Base-by-base conservation (phyloP, 2,113 vertebrate species). In the Chaetodon auriga region DNA sequence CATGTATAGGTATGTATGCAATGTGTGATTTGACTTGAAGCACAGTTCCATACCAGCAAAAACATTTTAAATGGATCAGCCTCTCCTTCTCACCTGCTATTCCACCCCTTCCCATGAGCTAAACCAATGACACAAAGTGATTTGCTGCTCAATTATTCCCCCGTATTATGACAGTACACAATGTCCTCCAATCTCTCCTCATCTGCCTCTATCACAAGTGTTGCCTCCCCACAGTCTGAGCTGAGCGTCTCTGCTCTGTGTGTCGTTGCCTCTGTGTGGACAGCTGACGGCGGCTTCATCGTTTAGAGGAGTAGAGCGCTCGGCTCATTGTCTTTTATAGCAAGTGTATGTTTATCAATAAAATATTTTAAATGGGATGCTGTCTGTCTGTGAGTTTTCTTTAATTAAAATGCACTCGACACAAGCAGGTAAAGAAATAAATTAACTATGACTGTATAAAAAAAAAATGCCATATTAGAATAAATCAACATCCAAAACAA, bases 311-410 rank as follows among this genome's bases (percentile, higher is more conserved):
- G 57, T 69, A 88, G 75, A 90, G 76, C 71, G 60, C 87, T 82
- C 85, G 94, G 94, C 89, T 94, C 96, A 95, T 96, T 96, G 94
- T 97, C 96, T 98, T 99, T 99, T 99, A 96, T 98, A 99, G 96
- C 94, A 95, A 96, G 95, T 97, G 96, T 99, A 96, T 97, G 97
- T 99, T 99, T 98, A 96, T 98, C 97, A 99, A 98, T 99, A 98
- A 99, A 99, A 96, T 84, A 83, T 95, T 96, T 94, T 95, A 95
- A 96, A 95, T 62, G 80, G 79, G 66, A 60, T 73, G 7, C 7
- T 64, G 7, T 73, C 13, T 72, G n/a, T 16, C 2, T n/a, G 53
- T 62, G 30, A 8, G 16, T 10, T 68, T 65, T 11, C 15, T 55
- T 58, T 21, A 0, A 41, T 77, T 70, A 48, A 85, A 11, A 48